Base-by-base conservation (phyloP, 2,888 invertebrate genomes). In the Caenorhabditis sp. region DNA sequence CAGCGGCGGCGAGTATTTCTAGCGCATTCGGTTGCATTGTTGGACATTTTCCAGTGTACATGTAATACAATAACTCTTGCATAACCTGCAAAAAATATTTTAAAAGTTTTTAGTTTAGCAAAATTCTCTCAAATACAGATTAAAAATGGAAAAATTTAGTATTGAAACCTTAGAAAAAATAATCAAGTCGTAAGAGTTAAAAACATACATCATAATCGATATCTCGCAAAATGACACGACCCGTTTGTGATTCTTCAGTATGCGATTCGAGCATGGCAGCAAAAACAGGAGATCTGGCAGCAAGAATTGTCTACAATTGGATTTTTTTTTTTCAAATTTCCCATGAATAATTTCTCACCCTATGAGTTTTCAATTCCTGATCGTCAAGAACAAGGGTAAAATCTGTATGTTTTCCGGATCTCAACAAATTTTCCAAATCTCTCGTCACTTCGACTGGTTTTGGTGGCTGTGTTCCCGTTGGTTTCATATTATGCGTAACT, bases 1-100 rank as follows among this genome's bases (percentile, higher is more conserved):
- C 87, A n/a, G 87, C 86, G 7, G 82, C 84, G 1, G 84, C 83
- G 14, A 87, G 75, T 12, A 87, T 70, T 14, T 87, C 87, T 0
- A 84, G 67, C 8, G 85, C 84, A 76, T 85, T 76, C 2, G 64
- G 49, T n/a, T 77, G 67, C 31, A 87, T 70, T 26, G 69, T 73
- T 21, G 82, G 77, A 7, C 31, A 31, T 31, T 31, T 31, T 31
- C 31, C 31, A 31, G 31, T 31, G 31, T 31, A 31, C 31, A 31
- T 31, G 10, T 31, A 31, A 31, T 31, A 31, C 5, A 31, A 63
- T 59, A 87, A 64, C 59, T 84, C 84, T 25, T 78, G 62, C 78
- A 85, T 80, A 5, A 84, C 81, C 84, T 84, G 49, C 8, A 80
- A 68, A 61, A 25, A 5, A 12, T n/a, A 12, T 5, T 12, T 50